A percentile compares a stretch with the other conserved stretches of the same genome.
Evolutionary conservation across 2,113 vertebrate genomes (phyloP).

Genomic region (Eolophus roseicapilla): DNA sequence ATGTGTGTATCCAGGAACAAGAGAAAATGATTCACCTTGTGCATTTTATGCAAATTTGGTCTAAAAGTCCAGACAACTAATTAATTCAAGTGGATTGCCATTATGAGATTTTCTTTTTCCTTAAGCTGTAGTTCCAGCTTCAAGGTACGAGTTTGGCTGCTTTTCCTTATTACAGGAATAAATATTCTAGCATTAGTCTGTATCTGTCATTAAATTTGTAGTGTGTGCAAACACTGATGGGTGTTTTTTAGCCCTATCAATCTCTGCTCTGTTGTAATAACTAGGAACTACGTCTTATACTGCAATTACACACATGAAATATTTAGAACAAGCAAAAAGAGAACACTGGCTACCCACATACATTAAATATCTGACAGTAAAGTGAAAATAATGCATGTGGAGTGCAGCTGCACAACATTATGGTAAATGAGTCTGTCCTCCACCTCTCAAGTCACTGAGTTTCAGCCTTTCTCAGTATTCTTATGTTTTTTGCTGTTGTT

Average conservation of each 20-base stretch:
- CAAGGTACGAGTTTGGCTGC: neutral
- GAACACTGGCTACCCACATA: neutral
- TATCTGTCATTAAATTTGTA: neutral
- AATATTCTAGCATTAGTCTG: neutral
- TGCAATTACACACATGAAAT: neutral
- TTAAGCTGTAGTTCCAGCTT: neutral
- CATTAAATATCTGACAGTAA: neutral
- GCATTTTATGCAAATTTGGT: neutral
- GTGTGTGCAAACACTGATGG: neutral
- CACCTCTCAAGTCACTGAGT: neutral
- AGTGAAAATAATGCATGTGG: neutral
- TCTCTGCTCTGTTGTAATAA: neutral
- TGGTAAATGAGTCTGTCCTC: neutral
- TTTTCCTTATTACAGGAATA: neutral
- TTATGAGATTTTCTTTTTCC: neutral
- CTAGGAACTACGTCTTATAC: neutral
- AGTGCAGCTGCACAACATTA: slow-evolving; percentile 7
- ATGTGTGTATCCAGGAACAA: neutral
- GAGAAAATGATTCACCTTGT: neutral
- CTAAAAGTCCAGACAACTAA: neutral
- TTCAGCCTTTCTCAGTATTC: neutral
- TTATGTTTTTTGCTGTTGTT: neutral
- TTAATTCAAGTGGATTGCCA: neutral
- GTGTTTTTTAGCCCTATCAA: neutral
- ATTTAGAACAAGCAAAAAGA: slow-evolving; percentile 17